Evolutionary conservation across 2,113 vertebrate genomes (phyloP).

Genomic region (Panthera tigris): DNA sequence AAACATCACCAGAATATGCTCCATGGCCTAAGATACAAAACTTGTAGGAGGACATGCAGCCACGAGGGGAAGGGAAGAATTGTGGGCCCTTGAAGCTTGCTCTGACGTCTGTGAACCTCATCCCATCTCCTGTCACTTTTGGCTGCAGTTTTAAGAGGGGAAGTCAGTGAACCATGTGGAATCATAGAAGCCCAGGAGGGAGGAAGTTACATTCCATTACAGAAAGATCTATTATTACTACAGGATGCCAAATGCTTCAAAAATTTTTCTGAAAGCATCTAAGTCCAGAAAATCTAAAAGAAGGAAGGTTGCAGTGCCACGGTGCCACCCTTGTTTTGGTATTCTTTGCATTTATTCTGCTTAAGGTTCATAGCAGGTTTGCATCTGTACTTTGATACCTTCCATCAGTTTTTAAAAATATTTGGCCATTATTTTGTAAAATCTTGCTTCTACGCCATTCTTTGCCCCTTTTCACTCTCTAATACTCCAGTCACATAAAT

Average conservation of each 20-base stretch:
- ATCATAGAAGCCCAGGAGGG: no score
- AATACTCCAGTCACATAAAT: background rate
- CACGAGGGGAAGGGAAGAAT: fast-evolving
- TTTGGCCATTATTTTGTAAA: background rate
- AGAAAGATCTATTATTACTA: background rate
- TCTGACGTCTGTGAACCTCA: background rate
- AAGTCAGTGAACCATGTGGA: background rate
- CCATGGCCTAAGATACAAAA: background rate
- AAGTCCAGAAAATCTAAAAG: background rate
- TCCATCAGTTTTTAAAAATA: background rate
- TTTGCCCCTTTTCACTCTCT: background rate
- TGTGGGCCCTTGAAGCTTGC: fast-evolving
- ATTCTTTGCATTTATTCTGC: background rate
- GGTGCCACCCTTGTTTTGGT: background rate
- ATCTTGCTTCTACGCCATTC: background rate
- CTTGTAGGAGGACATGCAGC: fast-evolving
- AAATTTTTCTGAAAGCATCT: background rate
- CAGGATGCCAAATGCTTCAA: background rate
- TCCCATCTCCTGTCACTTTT: background rate
- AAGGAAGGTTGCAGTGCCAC: fast-evolving
- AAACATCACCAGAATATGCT: background rate
- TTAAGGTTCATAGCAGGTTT: background rate
- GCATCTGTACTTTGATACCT: background rate
- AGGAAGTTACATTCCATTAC: background rate
- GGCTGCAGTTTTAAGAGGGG: background rate